phyloP scores from a whole-genome alignment of 1,140 invertebrate species.

The Heliothis subflexa region DNA sequence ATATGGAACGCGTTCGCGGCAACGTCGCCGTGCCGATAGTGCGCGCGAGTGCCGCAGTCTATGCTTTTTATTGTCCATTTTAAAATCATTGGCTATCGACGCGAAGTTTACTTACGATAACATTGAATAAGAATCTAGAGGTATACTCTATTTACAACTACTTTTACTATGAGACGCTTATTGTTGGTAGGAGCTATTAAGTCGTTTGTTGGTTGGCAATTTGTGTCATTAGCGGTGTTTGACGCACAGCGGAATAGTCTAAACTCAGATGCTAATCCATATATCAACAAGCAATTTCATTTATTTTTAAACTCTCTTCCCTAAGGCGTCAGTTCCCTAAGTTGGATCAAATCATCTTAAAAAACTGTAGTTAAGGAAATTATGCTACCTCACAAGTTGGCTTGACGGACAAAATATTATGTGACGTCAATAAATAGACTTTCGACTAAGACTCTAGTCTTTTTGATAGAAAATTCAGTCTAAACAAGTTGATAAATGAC shows the following conservation, averaged over 20 bases:
- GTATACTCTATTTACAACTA: constrained; percentile 8
- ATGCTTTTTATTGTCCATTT: constrained; percentile 70
- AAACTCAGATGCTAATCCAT: neutral
- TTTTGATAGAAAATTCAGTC: too few relatives aligned
- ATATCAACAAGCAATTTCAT: too few relatives aligned
- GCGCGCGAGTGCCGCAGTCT: constrained; percentile 58
- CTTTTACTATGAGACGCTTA: constrained; percentile 8
- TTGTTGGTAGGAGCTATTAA: neutral
- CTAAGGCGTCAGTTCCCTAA: too few relatives aligned
- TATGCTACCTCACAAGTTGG: too few relatives aligned
- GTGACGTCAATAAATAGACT: too few relatives aligned
- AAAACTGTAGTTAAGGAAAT: too few relatives aligned
- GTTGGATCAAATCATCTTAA: too few relatives aligned
- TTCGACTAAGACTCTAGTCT: too few relatives aligned
- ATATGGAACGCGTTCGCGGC: constrained; percentile 52
- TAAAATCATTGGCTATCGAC: constrained; percentile 58
- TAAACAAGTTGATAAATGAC: too few relatives aligned
- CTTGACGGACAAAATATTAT: too few relatives aligned
- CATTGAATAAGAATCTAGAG: constrained; percentile 33
- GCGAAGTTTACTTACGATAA: constrained; percentile 43
- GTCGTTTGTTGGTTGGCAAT: neutral
- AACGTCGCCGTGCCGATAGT: constrained; percentile 59
- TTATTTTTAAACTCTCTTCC: too few relatives aligned
- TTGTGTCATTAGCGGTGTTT: neutral
- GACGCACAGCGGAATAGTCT: neutral